These are phyloP conservation scores for Synergus laeviventris DNA, from an alignment of 2,888 invertebrate species.

Conservation along the genomic window DNA sequence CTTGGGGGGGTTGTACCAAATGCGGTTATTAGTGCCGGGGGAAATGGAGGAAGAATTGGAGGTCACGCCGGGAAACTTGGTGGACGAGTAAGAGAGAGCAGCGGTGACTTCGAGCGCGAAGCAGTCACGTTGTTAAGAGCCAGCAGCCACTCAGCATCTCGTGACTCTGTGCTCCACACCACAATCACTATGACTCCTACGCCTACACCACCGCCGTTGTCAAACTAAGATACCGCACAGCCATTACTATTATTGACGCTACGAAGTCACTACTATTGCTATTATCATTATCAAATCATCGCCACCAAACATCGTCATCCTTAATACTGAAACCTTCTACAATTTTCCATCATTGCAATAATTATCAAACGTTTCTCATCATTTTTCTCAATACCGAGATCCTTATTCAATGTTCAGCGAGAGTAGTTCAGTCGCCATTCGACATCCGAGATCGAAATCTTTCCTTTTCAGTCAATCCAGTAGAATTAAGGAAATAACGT, in stretches of 20 bases:
- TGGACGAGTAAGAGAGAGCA: conserved; percentile 48
- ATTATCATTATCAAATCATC: conserved; percentile 58
- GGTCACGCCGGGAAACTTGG: conserved; percentile 47
- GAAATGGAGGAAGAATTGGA: conserved; percentile 46
- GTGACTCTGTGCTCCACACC: conserved; percentile 79
- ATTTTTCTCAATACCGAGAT: neutral
- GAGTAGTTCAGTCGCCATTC: conserved; percentile 28
- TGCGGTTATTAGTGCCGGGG: conserved; percentile 68
- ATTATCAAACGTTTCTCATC: neutral
- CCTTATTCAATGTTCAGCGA: conserved; percentile 5
- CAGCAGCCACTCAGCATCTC: conserved; percentile 81
- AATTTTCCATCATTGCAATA: neutral
- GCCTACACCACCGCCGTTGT: conserved; percentile 70
- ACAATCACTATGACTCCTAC: conserved; percentile 69
- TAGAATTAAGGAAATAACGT: neutral
- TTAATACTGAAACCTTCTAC: neutral
- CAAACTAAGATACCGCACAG: conserved; percentile 63
- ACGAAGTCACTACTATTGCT: conserved; percentile 61
- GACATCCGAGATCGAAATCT: neutral
- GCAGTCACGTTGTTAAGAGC: conserved; percentile 81
- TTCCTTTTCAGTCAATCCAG: neutral
- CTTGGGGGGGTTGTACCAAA: conserved; percentile 78
- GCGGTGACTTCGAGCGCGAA: conserved; percentile 75
- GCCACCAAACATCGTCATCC: conserved; percentile 44
- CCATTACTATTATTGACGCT: conserved; percentile 61